phyloP scores from a whole-genome alignment of 2,797 vertebrate species.

The Gila robusta region DNA sequence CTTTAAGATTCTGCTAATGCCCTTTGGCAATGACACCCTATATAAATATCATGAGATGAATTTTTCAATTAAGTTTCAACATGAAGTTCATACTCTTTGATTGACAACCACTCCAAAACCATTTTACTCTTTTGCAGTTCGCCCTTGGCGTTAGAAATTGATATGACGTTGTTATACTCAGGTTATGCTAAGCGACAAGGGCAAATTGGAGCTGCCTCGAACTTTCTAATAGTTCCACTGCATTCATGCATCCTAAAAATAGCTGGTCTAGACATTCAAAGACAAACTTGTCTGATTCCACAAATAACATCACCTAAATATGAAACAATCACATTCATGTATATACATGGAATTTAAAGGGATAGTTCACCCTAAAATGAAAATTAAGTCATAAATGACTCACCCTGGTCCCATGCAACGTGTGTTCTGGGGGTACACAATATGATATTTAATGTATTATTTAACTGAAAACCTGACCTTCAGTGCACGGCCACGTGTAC shows the following conservation, averaged over 20 bases:
- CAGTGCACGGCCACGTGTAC: background rate
- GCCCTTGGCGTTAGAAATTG: constrained; percentile 54
- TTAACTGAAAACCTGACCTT: background rate
- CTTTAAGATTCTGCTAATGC: constrained; percentile 16
- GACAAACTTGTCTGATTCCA: constrained; percentile 16
- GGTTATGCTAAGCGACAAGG: constrained; percentile 51
- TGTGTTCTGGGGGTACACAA: background rate
- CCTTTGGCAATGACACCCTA: constrained; percentile 54
- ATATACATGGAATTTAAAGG: background rate
- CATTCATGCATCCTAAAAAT: constrained; percentile 37
- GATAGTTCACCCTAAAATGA: background rate
- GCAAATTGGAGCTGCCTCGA: constrained; percentile 23
- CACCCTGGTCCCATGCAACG: background rate
- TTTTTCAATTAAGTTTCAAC: constrained; percentile 61
- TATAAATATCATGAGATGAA: constrained; percentile 42
- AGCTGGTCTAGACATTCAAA: constrained; percentile 34
- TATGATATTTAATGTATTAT: background rate
- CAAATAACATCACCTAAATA: constrained; percentile 13
- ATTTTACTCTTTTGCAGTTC: constrained; percentile 43
- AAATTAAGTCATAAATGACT: background rate
- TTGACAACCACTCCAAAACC: constrained; percentile 56
- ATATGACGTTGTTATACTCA: constrained; percentile 52
- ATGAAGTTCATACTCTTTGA: constrained; percentile 48
- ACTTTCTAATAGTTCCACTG: constrained; percentile 25
- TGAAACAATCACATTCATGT: background rate